Conservation (phyloP, 2,888 invertebrate genomes). For the Hoplodrina ambigua region DNA sequence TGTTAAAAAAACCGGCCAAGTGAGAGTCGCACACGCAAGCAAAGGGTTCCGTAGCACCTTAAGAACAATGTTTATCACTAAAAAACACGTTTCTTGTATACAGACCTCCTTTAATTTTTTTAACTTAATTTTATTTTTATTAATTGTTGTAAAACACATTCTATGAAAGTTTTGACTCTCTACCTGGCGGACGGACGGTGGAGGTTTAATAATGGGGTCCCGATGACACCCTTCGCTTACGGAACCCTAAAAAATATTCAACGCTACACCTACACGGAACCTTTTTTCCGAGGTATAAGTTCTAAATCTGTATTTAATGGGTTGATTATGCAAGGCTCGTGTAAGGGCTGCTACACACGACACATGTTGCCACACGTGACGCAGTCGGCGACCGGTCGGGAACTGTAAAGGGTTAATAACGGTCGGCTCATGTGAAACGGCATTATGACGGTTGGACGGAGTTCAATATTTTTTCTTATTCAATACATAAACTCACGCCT, state of each 20-base stretch:
- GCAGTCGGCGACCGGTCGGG: background rate
- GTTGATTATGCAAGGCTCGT: conserved; percentile 38
- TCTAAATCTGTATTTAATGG: conserved; percentile 46
- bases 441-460: conserved; percentile 12
- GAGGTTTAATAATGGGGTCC: too few relatives aligned
- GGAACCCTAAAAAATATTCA: background rate
- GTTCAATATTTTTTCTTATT: background rate
- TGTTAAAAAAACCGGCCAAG: too few relatives aligned
- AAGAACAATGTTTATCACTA: too few relatives aligned
- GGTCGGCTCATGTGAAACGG: conserved; percentile 9
- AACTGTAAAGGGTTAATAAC: conserved; percentile 14
- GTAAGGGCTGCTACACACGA: conserved; percentile 16
- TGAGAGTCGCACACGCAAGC: too few relatives aligned
- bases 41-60: too few relatives aligned
- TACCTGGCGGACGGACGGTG: too few relatives aligned
- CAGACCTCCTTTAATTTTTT: too few relatives aligned
- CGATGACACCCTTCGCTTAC: background rate
- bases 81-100: too few relatives aligned
- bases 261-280: background rate
- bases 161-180: too few relatives aligned
- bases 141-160: too few relatives aligned
- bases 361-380: conserved; percentile 25
- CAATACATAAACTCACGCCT: too few relatives aligned
- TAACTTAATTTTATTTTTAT: too few relatives aligned
- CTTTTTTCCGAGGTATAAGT: conserved; percentile 27